Evolutionary conservation across 2,113 vertebrate genomes (phyloP), one percentile per base, ranked within the genome.

Genomic region (Semnornis frantzii): DNA sequence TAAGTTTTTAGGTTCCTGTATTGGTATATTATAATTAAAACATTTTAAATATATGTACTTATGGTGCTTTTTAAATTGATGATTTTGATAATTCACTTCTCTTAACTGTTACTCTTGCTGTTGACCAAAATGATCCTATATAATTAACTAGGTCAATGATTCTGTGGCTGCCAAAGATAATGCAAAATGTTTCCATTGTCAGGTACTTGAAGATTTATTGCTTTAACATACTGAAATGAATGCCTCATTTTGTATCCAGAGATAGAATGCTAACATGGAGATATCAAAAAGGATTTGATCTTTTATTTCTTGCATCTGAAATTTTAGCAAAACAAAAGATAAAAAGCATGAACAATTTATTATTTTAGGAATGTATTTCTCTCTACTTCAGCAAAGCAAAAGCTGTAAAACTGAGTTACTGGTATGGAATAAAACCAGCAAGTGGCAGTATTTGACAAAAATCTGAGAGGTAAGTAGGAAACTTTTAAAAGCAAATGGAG

Each of bases 391-490:
- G 42, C 31, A 85, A 69, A 88, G 69, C 27, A 68, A 82, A 63
- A 55, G 59, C 58, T 73, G 30, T 84, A 72, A 27, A 89, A 70
- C 28, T 72, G 55, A 73, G 91, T 78, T 65, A 94, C 82, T 81
- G 30, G 1, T 90, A 73, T 48, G 55, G 70, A 86, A 64, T 70
- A 80, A 91, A 85, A 94, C 96, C 97, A 96, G 87, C 87, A 96
- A 96, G 96, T 93, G 91, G 93, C 94, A 95, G 96, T 91, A 90
- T 95, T 93, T 89, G 89, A 90, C 93, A 89, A 95, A 95, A 94
- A 93, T 91, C 85, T 80, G 86, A 9, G 21, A 85, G 52, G 33
- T 25, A 73, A 57, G 60, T 59, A 81, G 65, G 25, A 87, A 81
- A 81, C n/a, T 30, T 85, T 34, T 59, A 59, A 72, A 93, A 91